Evolutionary conservation across 2,113 vertebrate species (phyloP).

Genomic region (Oophaga pumilio): DNA sequence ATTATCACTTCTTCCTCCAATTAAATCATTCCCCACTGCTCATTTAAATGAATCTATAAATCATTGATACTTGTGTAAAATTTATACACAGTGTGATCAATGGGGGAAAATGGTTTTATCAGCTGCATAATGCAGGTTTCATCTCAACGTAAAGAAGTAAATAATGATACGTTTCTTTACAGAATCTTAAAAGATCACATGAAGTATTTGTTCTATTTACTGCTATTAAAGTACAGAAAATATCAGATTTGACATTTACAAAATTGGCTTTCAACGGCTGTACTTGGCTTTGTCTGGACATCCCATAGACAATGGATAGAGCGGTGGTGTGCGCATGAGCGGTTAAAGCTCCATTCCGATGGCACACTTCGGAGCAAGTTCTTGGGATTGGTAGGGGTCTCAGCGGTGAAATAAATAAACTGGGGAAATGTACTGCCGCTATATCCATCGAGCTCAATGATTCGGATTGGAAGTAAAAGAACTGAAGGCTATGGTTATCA

Average conservation of each 20-base stretch:
- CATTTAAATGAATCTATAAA: constrained; percentile 45
- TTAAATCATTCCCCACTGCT: constrained; percentile 47
- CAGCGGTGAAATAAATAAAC: too few species aligned
- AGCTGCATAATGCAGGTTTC: neutral
- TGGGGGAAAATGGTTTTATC: constrained; percentile 5
- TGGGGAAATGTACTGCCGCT: too few species aligned
- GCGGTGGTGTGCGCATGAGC: too few species aligned
- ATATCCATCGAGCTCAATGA: too few species aligned
- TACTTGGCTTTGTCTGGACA: too few species aligned
- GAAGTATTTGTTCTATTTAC: neutral
- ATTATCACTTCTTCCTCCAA: constrained; percentile 30
- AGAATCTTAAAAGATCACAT: neutral
- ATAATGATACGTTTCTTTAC: neutral
- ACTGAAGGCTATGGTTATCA: too few species aligned
- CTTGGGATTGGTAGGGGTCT: too few species aligned
- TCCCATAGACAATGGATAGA: too few species aligned
- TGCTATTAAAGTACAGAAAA: neutral
- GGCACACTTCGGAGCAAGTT: too few species aligned
- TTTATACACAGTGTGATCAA: constrained; percentile 26
- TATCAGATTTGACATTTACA: constrained; percentile 13
- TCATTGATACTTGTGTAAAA: constrained; percentile 19
- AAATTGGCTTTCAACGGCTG: too few species aligned
- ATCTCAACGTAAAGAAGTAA: neutral
- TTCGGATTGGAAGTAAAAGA: too few species aligned
- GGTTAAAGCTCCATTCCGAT: too few species aligned